Evolutionary conservation across 2,888 invertebrate genomes (phyloP), one percentile per base, ranked within the genome.

Genomic region (Amiota mariae): DNA sequence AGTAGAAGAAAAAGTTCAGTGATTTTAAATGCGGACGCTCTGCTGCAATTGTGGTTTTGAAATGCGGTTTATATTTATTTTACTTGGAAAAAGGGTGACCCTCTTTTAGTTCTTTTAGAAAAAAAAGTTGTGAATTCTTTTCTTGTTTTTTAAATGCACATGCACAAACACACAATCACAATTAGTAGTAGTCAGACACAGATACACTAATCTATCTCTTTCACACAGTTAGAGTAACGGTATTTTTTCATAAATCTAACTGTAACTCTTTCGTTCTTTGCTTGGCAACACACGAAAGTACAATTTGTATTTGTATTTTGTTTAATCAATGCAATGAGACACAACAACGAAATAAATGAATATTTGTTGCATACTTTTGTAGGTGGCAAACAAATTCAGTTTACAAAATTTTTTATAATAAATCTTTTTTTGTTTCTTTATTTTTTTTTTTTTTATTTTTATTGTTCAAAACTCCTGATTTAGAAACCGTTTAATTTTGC

Each of bases 291-390:
- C 51, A 75, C 74, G 70, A 74, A 71, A 77, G 75, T 72, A 36
- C 36, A 36, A 36, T 36, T 36, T 36, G 36, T 36, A 36, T 36
- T 36, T 36, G 36, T 72, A 76, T 80, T 75, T 84, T 85, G 87
- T 87, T 87, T 87, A 85, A 87, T 87, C 87, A 88, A 87, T 87
- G 84, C 80, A 75, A 73, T 77, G 46, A 36, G 24, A 36, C 24
- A 12, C n/a, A 63, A 63, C n/a, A 48, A 48, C 49, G 36, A 3
- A 48, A 48, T 36, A 6, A 68, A 51, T 59, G 20, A 59, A 59
- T 59, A 59, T 20, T 48, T 68, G 67, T 68, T 68, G 67, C 67
- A 68, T 68, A 51, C 51, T 68, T 48, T 66, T 59, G 54, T 54
- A 6, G 54, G n/a, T 59, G 18, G 36, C 36, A 36, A 36, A 36